phyloP scores from a whole-genome alignment of 2,797 vertebrate genomes.

The Microcaecilia unicolor region DNA sequence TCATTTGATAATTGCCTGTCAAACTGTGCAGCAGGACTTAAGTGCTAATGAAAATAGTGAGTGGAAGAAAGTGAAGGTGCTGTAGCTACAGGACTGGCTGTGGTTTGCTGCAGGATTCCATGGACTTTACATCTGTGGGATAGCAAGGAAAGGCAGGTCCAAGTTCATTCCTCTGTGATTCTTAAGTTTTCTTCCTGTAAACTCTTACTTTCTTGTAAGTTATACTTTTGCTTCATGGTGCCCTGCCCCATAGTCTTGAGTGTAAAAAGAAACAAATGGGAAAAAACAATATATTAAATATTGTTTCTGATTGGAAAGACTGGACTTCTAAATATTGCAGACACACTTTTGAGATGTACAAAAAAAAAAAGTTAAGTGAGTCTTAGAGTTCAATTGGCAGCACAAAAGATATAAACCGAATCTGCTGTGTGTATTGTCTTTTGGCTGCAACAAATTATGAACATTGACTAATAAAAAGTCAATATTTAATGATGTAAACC shows the following conservation, averaged over 20 bases:
- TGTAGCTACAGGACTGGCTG: constrained; percentile 12
- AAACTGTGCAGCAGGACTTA: no score
- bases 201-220: constrained; percentile 49
- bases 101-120: constrained; percentile 27
- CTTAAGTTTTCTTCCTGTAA: constrained; percentile 37
- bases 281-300: no score
- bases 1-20: no score
- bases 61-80: constrained; percentile 28
- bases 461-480: constrained; percentile 87
- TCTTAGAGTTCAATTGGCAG: constrained; percentile 69
- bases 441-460: constrained; percentile 91
- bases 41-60: no score
- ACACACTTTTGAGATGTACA: constrained; percentile 72
- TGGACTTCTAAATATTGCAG: constrained; percentile 57
- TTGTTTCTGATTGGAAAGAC: constrained; percentile 35
- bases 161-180: constrained; percentile 33
- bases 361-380: constrained; percentile 59
- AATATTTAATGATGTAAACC: constrained; percentile 66
- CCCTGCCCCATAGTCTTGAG: constrained; percentile 37
- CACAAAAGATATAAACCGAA: constrained; percentile 86
- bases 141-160: constrained; percentile 32
- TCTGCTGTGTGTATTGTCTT: constrained; percentile 96
- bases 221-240: constrained; percentile 38
- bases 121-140: constrained; percentile 17
- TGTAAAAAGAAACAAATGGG: constrained; percentile 26